Base-by-base conservation (phyloP, 1,140 invertebrate genomes). In the Thalassaphorura encarpata region DNA sequence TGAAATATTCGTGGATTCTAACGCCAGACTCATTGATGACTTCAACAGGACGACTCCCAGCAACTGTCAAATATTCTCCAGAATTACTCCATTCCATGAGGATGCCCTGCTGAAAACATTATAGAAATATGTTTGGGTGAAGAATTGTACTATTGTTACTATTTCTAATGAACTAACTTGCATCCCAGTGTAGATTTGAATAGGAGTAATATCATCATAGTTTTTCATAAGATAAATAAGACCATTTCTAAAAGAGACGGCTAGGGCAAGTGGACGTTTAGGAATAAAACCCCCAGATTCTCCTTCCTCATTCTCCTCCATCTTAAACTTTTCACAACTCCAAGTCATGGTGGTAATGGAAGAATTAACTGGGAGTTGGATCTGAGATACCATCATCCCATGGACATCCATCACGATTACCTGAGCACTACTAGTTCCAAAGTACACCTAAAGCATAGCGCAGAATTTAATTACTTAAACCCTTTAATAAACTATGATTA, bases 241-340 rank as follows among this genome's bases (percentile, higher is more conserved):
- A 4, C 93, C 93, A 68, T 87, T 89, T 62, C 85, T 83, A 55
- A 95, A 81, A 66, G 88, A 84, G 11, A 95, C 86, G 1, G 91
- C 91, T 48, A 95, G 70, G 1, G 92, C 82, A 69, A 87, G 87
- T 62, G 77, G 36, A 78, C 73, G 50, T 15, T 41, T 52, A 23
- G 51, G 52, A 15, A 39, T 28, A 23, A 58, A 46, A 43, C 55
- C 52, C 6, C 39, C 28, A n/a, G 13, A 33, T 52, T 52, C 19
- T 13, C 80, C 75, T 49, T 86, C 83, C 60, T 92, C 87, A 23
- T 81, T 83, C 71, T 96, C 92, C 69, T 95, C 92, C 89, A 97
- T 95, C 75, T 94, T 96, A 71, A 97, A 97, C 69, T 95, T 96
- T 69, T 95, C 90, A 70, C 91, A 95, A 29, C 89, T 94, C 92